phyloP scores from a whole-genome alignment of 2,797 vertebrate genomes.

The Austrolebias charrua region DNA sequence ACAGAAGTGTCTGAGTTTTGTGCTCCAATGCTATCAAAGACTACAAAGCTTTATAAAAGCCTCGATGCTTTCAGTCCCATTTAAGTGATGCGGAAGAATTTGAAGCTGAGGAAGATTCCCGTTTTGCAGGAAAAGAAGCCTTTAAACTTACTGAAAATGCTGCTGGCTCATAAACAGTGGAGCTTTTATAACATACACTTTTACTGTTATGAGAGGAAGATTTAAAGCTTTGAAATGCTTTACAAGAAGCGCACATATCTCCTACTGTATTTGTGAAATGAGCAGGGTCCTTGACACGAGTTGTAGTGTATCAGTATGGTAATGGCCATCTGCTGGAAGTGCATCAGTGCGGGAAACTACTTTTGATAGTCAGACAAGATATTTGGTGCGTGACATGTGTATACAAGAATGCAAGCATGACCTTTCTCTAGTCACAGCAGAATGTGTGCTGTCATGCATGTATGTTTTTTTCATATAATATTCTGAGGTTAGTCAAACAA shows the following conservation, averaged over 20 bases:
- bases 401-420: conserved; percentile 31
- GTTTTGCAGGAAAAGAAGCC: conserved; percentile 37
- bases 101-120: conserved; percentile 28
- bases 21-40: conserved; percentile 55
- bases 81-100: conserved; percentile 40
- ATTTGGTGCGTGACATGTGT: conserved; percentile 15
- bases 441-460: conserved; percentile 8
- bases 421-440: conserved; percentile 23
- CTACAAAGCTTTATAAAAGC: conserved; percentile 35
- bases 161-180: conserved; percentile 42
- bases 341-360: conserved; percentile 74
- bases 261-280: conserved; percentile 26
- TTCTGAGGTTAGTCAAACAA: conserved; percentile 36
- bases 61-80: conserved; percentile 42
- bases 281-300: conserved; percentile 42
- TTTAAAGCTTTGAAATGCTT: conserved; percentile 48
- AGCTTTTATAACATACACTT: conserved; percentile 38
- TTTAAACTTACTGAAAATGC: conserved; percentile 40
- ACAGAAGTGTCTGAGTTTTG: conserved; percentile 24
- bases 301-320: conserved; percentile 63
- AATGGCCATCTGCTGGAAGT: conserved; percentile 75
- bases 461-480: conserved; percentile 26
- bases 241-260: conserved; percentile 41
- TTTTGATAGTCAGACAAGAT: conserved; percentile 66
- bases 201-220: conserved; percentile 45